These are phyloP conservation scores for Melieria picta DNA, from an alignment of 2,888 invertebrate genomes.

Conservation along the genomic window DNA sequence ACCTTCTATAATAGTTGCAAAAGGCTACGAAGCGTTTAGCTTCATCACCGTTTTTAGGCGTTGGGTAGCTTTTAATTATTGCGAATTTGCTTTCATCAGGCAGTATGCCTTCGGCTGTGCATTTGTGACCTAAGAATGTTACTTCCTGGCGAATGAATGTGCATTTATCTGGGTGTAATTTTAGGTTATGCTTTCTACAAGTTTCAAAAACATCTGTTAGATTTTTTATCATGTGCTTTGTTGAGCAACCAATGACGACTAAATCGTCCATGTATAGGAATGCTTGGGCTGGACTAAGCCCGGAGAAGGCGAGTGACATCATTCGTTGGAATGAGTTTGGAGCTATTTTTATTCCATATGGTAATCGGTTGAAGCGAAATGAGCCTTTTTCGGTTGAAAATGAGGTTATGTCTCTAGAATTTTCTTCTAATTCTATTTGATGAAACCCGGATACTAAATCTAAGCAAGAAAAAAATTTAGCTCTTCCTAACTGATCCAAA, in stretches of 20 bases:
- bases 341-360: constrained; percentile 44
- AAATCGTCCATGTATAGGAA: constrained; percentile 48
- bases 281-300: constrained; percentile 38
- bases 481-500: constrained; percentile 8
- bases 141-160: constrained; percentile 42
- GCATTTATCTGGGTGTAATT: constrained; percentile 43
- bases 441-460: constrained; percentile 32
- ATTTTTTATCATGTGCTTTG: constrained; percentile 35
- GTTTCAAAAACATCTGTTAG: constrained; percentile 21
- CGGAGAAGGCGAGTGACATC: constrained; percentile 46
- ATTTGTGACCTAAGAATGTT: constrained; percentile 37
- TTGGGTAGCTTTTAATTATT: constrained; percentile 30
- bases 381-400: background rate
- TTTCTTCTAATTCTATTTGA: constrained; percentile 28
- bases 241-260: constrained; percentile 42
- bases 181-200: constrained; percentile 31
- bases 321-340: constrained; percentile 47
- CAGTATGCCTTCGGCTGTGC: constrained; percentile 31
- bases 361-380: constrained; percentile 43
- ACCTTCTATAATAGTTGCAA: constrained; percentile 12
- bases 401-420: background rate
- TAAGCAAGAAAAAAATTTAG: constrained; percentile 33
- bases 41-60: too few species aligned
- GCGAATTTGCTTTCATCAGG: constrained; percentile 30
- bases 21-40: too few species aligned